Percentiles rank a stretch among this genome's conserved stretches.
Evolutionary conservation across 1,140 invertebrate species (phyloP).

Genomic region (Antheraea mylitta): DNA sequence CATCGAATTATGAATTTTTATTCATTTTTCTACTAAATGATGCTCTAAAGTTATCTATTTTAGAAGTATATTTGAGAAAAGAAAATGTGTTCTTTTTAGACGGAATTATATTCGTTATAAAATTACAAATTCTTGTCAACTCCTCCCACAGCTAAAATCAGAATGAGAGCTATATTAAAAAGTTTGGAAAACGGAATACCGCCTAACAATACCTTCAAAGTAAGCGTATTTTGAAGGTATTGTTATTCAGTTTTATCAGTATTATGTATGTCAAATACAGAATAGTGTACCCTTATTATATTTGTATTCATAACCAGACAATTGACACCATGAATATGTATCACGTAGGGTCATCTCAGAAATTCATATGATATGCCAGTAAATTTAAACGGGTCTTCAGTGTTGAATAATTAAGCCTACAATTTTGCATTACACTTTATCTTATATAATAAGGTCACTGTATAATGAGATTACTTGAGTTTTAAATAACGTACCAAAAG

Average conservation of each 20-base stretch:
- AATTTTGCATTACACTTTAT: not conserved
- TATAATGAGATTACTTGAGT: not conserved
- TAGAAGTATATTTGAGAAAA: too few relatives aligned
- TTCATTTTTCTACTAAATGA: too few relatives aligned
- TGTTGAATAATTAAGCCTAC: not conserved
- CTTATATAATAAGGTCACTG: not conserved
- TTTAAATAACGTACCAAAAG: not conserved
- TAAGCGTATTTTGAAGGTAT: not conserved
- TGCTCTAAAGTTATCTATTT: too few relatives aligned
- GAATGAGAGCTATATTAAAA: too few relatives aligned
- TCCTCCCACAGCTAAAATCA: too few relatives aligned
- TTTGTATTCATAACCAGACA: conserved; percentile 21
- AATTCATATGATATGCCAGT: conserved; percentile 7
- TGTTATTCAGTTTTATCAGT: not conserved
- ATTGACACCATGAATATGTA: conserved; percentile 18
- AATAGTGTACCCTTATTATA: not conserved
- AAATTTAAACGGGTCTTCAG: not conserved
- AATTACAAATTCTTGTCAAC: too few relatives aligned
- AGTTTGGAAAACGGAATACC: too few relatives aligned
- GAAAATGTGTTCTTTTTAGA: too few relatives aligned
- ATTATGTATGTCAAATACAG: not conserved
- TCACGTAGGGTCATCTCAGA: conserved; percentile 16
- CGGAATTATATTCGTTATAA: too few relatives aligned
- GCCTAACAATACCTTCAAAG: not conserved
- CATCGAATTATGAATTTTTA: too few relatives aligned